Conservation (phyloP, 2,113 vertebrate genomes). For the Gallinago jamesoni region DNA sequence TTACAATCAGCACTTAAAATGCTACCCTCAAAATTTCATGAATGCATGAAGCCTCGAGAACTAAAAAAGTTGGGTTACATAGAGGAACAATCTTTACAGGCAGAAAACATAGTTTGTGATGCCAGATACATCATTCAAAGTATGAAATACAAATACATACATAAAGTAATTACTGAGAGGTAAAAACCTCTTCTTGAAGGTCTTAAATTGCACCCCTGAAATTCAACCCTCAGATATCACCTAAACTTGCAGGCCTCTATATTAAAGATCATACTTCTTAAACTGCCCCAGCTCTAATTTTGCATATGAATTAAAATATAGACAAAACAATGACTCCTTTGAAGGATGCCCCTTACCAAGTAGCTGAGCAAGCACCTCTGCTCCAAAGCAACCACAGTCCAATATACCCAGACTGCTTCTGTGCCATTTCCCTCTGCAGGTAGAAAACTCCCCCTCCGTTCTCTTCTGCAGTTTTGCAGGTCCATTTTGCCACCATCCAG, state of each 20-base stretch:
- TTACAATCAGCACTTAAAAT: background rate
- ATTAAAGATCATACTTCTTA: background rate
- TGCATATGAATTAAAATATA: background rate
- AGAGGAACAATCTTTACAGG: background rate
- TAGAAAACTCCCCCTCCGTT: background rate
- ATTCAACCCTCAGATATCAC: background rate
- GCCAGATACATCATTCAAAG: background rate
- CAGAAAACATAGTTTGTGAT: background rate
- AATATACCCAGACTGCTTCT: background rate
- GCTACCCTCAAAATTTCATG: background rate
- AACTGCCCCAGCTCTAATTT: background rate
- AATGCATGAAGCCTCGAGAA: background rate
- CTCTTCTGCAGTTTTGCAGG: background rate
- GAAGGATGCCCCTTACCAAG: background rate
- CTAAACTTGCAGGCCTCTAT: background rate
- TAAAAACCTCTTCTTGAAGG: background rate
- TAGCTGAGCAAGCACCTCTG: background rate
- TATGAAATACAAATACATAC: background rate
- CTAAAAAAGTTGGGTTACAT: background rate
- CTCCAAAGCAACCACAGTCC: background rate
- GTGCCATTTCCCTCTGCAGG: background rate
- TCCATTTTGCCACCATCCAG: background rate
- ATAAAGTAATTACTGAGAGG: background rate
- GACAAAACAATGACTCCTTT: background rate
- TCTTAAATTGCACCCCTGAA: background rate